phyloP scores from a whole-genome alignment of 2,797 vertebrate genomes.

The Macroramphosus scolopax region DNA sequence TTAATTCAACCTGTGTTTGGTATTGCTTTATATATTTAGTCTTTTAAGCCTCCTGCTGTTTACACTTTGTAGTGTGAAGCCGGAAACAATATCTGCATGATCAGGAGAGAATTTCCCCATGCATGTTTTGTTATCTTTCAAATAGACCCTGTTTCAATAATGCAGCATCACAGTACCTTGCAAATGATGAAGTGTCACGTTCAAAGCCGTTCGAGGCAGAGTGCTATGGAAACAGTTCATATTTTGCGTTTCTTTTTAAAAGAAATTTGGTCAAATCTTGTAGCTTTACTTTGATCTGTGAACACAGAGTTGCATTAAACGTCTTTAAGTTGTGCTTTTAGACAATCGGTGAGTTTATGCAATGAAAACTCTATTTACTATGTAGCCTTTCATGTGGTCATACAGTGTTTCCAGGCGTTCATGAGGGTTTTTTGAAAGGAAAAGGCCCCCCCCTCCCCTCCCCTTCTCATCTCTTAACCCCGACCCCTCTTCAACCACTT shows the following conservation, averaged over 20 bases:
- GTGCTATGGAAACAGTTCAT: slow-evolving; percentile 6
- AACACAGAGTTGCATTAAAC: slow-evolving; percentile 4
- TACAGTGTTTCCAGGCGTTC: slow-evolving; percentile 41
- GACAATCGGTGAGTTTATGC: slow-evolving; percentile 63
- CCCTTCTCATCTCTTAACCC: no score
- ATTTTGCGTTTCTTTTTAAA: slow-evolving; percentile 30
- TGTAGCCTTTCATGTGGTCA: slow-evolving; percentile 52
- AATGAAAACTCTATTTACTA: slow-evolving; percentile 38
- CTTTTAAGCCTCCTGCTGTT: slow-evolving; percentile 42
- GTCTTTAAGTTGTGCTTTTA: slow-evolving; percentile 47
- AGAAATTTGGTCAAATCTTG: slow-evolving; percentile 13
- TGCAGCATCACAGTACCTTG: slow-evolving; percentile 17
- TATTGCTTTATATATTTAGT: slow-evolving; percentile 57
- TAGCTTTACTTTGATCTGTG: slow-evolving; percentile 7
- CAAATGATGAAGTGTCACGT: no score
- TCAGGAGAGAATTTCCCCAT: slow-evolving; percentile 30
- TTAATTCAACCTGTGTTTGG: slow-evolving; percentile 35
- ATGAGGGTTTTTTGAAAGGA: slow-evolving; percentile 10
- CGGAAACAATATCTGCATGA: slow-evolving; percentile 53
- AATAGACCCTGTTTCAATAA: no score
- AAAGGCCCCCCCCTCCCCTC: slow-evolving; percentile 23
- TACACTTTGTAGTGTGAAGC: slow-evolving; percentile 30
- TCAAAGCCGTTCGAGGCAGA: slow-evolving; percentile 7
- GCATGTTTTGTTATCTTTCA: slow-evolving; percentile 48
- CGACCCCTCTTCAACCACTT: slow-evolving; percentile 37